phyloP scores from a whole-genome alignment of 2,113 vertebrate genomes.

The Upupa epops region DNA sequence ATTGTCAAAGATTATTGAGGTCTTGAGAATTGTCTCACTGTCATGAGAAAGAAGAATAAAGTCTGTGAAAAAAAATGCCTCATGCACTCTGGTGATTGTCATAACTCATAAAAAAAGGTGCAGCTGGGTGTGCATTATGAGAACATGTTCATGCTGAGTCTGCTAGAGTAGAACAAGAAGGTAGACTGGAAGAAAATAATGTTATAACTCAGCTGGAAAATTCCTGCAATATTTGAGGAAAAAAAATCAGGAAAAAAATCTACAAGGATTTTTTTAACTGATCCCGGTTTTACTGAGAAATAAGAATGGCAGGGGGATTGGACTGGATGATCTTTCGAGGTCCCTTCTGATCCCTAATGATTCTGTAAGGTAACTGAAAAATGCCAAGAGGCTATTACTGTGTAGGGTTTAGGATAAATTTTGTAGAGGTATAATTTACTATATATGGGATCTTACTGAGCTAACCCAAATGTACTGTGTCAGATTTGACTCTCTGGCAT shows the following conservation, averaged over 20 bases:
- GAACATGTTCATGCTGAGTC: not conserved
- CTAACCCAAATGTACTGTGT: not conserved
- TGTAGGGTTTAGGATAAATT: not conserved
- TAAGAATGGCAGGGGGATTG: no score
- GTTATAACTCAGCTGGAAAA: conserved; percentile 24
- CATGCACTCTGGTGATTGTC: not conserved
- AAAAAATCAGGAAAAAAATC: not conserved
- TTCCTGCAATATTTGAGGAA: not conserved
- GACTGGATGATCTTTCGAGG: no score
- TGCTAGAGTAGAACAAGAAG: conserved; percentile 31
- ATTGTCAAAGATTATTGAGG: not conserved
- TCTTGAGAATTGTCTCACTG: conserved; percentile 1
- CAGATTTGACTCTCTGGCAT: not conserved
- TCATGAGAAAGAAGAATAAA: not conserved
- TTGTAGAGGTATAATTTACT: not conserved
- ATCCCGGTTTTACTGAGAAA: not conserved
- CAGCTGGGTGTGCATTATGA: not conserved
- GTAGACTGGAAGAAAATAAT: conserved; percentile 18
- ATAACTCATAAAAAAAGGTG: conserved; percentile 44
- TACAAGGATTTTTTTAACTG: not conserved
- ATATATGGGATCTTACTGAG: not conserved
- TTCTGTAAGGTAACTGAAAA: not conserved
- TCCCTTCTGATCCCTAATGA: no score
- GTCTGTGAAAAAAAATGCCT: not conserved
- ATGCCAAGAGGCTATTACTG: not conserved